These are phyloP conservation scores for Oscheius sp. DNA, from an alignment of 2,888 invertebrate species.

Conservation along the genomic window DNA sequence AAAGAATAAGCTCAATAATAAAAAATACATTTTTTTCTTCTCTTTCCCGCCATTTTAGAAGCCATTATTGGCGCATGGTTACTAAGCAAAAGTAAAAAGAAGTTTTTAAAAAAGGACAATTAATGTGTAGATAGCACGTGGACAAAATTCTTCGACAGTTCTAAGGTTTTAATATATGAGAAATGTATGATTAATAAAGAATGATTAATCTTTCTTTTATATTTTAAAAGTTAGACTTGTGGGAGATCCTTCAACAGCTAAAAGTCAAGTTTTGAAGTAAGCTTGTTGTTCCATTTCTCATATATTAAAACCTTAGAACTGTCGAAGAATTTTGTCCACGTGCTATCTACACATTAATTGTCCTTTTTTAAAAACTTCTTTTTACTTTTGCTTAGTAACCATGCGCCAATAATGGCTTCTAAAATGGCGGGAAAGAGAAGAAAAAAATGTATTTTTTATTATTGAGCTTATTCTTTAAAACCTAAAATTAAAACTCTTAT, in stretches of 20 bases:
- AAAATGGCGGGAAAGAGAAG: background rate
- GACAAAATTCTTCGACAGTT: too few species aligned
- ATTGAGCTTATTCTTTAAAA: background rate
- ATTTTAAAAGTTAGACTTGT: slow-evolving; percentile 42
- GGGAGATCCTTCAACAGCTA: too few species aligned
- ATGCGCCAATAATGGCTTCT: background rate
- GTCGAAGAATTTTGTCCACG: background rate
- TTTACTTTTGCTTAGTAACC: too few species aligned
- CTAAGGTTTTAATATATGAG: too few species aligned
- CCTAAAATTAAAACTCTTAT: background rate
- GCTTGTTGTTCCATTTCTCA: too few species aligned
- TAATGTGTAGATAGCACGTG: too few species aligned
- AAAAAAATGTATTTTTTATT: background rate
- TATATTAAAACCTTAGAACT: background rate
- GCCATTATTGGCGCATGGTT: background rate
- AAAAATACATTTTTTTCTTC: background rate
- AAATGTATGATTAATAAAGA: slow-evolving; percentile 58
- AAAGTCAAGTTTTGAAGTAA: too few species aligned
- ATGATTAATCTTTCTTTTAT: background rate
- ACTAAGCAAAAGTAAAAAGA: background rate
- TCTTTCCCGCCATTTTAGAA: background rate
- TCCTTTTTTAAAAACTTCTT: too few species aligned
- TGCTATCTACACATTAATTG: too few species aligned
- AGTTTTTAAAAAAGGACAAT: too few species aligned
- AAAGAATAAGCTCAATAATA: background rate